These are phyloP conservation scores for Agrilus cyanescens DNA, from an alignment of 2,888 invertebrate genomes.

Conservation along the genomic window DNA sequence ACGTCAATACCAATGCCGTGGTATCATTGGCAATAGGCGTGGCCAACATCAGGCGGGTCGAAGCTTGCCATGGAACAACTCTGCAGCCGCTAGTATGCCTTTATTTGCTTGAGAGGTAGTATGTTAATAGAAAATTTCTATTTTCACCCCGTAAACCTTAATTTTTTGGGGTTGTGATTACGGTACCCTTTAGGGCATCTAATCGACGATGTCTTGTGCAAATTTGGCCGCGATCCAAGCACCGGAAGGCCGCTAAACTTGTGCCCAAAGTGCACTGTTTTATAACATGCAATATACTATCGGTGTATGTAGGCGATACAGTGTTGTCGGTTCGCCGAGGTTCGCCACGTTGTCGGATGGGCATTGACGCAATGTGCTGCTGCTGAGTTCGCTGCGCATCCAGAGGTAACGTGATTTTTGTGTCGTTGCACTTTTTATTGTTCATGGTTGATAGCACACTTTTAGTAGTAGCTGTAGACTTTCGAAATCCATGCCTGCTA, in stretches of 20 bases:
- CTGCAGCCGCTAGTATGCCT: constrained; percentile 18
- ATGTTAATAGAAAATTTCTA: constrained; percentile 7
- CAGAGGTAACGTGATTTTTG: constrained; percentile 15
- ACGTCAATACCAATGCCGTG: constrained; percentile 19
- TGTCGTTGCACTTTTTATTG: constrained; percentile 10
- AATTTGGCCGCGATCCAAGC: constrained; percentile 13
- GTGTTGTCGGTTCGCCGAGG: constrained; percentile 16
- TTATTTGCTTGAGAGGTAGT: constrained; percentile 12
- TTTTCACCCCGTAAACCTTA: constrained; percentile 6
- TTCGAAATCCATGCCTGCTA: constrained; percentile 2
- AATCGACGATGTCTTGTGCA: constrained; percentile 5
- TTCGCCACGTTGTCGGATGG: constrained; percentile 12
- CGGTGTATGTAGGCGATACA: constrained; percentile 22
- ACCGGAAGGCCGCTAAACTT: constrained; percentile 12
- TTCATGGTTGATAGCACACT: constrained; percentile 4
- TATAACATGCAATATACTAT: constrained; percentile 22
- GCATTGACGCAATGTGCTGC: constrained; percentile 17
- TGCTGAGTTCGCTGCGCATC: constrained; percentile 13
- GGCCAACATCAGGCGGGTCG: constrained; percentile 22
- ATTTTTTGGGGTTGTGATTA: constrained; percentile 8
- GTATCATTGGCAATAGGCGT: constrained; percentile 22
- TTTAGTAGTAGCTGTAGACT: constrained; percentile 6
- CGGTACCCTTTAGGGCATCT: constrained; percentile 10
- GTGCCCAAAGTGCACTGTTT: constrained; percentile 16
- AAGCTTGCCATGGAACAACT: constrained; percentile 19